Evolutionary conservation across 2,888 invertebrate species (phyloP).

Genomic region (Cenopis cana): DNA sequence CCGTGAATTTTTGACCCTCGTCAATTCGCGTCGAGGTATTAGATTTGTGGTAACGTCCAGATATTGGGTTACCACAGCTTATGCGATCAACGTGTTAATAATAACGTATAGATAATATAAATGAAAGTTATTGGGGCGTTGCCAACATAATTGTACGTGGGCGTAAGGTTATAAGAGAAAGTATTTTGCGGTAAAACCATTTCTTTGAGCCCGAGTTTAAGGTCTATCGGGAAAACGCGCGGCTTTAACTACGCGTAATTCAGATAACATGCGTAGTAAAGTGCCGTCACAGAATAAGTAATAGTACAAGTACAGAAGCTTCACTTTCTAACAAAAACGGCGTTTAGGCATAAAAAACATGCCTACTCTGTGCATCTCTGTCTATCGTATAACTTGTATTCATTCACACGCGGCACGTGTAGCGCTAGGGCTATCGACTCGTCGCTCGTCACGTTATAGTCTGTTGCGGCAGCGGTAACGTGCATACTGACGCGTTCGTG

Average conservation of each 20-base stretch:
- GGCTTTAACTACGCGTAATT: neutral
- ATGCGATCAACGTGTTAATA: conserved; percentile 40
- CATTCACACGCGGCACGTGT: too few relatives aligned
- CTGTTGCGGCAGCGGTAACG: too few relatives aligned
- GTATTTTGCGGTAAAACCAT: neutral
- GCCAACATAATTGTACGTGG: conserved; percentile 8
- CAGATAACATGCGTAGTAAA: too few relatives aligned
- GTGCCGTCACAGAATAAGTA: too few relatives aligned
- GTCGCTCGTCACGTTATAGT: too few relatives aligned
- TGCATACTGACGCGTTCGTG: too few relatives aligned
- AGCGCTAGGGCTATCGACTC: too few relatives aligned
- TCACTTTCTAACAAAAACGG: too few relatives aligned
- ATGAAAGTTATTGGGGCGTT: conserved; percentile 31
- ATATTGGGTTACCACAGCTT: conserved; percentile 43
- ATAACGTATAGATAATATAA: conserved; percentile 38
- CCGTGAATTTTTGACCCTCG: conserved; percentile 42
- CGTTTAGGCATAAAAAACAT: too few relatives aligned
- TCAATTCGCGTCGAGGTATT: conserved; percentile 43
- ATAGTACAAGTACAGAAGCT: too few relatives aligned
- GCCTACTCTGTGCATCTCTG: too few relatives aligned
- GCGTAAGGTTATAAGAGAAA: neutral
- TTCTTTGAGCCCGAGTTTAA: conserved; percentile 3
- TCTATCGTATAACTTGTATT: too few relatives aligned
- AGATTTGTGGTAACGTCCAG: conserved; percentile 40
- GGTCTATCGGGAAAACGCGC: neutral